Percentiles rank a stretch among this genome's conserved stretches.
Conservation (phyloP, 2,113 vertebrate species). For the Hippocampus comes region DNA sequence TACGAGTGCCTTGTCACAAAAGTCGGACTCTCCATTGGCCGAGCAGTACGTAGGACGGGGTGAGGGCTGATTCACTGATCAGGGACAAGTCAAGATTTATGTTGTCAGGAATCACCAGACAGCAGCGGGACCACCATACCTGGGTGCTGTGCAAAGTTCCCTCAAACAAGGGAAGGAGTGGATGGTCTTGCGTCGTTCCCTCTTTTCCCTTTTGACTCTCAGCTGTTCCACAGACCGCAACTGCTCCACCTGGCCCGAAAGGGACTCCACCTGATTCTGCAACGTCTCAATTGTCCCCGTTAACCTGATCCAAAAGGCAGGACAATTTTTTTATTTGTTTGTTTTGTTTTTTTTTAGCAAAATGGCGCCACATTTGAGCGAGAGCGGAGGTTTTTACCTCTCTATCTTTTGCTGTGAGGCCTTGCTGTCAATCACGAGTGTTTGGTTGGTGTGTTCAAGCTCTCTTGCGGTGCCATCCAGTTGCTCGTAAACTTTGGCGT, state of each 20-base stretch:
- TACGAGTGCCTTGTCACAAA: no score
- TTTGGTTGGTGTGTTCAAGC: constrained; percentile 88
- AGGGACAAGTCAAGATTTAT: no score
- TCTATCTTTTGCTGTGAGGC: constrained; percentile 92
- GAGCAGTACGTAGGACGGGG: no score
- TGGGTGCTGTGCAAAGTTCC: constrained; percentile 87
- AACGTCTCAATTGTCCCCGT: constrained; percentile 85
- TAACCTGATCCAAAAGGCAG: constrained; percentile 67
- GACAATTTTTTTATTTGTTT: background rate
- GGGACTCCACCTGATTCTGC: constrained; percentile 89
- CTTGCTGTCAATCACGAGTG: constrained; percentile 88
- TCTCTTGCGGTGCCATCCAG: constrained; percentile 89
- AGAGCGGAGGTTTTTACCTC: constrained; percentile 64
- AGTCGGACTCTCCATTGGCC: no score
- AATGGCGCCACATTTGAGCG: background rate
- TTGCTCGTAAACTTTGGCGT: constrained; percentile 96
- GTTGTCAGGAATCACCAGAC: background rate
- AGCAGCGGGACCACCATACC: constrained; percentile 57
- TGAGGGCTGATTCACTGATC: no score
- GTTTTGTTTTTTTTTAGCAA: background rate
- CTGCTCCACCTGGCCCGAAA: constrained; percentile 90
- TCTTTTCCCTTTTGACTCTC: constrained; percentile 83
- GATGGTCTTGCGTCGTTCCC: constrained; percentile 88
- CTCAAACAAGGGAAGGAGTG: constrained; percentile 93
- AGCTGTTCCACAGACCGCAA: constrained; percentile 88